A percentile compares a stretch with the other conserved stretches of the same genome.
These are phyloP conservation scores for Polia nebulosa DNA, from an alignment of 2,888 invertebrate species.

Conservation along the genomic window DNA sequence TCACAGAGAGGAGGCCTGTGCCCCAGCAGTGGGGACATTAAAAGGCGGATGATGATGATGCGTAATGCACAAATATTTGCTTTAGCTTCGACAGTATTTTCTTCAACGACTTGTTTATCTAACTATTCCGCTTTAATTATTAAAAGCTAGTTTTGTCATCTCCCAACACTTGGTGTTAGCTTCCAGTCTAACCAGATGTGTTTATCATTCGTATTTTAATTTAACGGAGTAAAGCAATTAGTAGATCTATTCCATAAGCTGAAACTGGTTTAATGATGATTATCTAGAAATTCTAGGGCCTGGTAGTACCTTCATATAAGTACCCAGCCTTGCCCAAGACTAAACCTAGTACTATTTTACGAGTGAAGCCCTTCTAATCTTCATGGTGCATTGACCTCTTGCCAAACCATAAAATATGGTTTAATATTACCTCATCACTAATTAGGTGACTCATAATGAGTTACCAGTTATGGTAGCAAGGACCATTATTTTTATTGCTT, in stretches of 20 bases:
- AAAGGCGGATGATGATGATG: too few relatives aligned
- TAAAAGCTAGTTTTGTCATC: too few relatives aligned
- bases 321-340: background rate
- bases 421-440: background rate
- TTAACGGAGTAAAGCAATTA: constrained; percentile 2
- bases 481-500: background rate
- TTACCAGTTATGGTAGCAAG: background rate
- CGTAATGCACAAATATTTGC: too few relatives aligned
- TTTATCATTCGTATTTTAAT: background rate
- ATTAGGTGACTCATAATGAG: constrained; percentile 7
- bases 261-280: constrained; percentile 19
- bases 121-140: too few relatives aligned
- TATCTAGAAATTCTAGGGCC: constrained; percentile 1
- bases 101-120: too few relatives aligned
- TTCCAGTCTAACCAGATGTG: background rate
- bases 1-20: too few relatives aligned
- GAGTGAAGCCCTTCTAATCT: background rate
- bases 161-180: too few relatives aligned
- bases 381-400: constrained; percentile 8
- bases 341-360: background rate
- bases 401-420: background rate
- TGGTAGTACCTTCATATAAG: background rate
- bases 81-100: too few relatives aligned
- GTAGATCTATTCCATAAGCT: background rate
- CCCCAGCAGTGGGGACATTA: too few relatives aligned